phyloP scores from a whole-genome alignment of 1,140 invertebrate genomes.

The Ceratina australensis region DNA sequence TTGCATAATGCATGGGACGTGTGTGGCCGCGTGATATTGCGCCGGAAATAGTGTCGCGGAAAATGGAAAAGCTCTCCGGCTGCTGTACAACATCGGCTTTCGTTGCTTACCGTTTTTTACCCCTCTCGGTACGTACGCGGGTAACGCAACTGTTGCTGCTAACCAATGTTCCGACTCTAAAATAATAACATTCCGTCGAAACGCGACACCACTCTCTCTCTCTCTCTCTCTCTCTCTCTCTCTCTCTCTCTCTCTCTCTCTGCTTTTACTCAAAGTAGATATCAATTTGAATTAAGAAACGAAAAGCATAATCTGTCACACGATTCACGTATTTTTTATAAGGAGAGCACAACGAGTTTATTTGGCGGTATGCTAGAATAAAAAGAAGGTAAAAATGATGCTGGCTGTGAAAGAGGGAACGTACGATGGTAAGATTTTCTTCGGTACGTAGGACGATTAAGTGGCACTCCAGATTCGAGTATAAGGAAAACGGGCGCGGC shows the following conservation, averaged over 20 bases:
- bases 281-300: too few relatives aligned
- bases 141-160: slow-evolving; percentile 16
- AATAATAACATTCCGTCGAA: background rate
- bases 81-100: slow-evolving; percentile 35
- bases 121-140: slow-evolving; percentile 8
- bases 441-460: slow-evolving; percentile 41
- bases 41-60: slow-evolving; percentile 58
- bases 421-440: slow-evolving; percentile 20
- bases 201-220: background rate
- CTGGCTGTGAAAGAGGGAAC: background rate
- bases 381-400: too few relatives aligned
- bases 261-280: too few relatives aligned
- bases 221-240: too few relatives aligned
- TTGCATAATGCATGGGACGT: slow-evolving; percentile 68
- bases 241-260: too few relatives aligned
- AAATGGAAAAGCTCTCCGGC: slow-evolving; percentile 59
- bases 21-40: slow-evolving; percentile 55
- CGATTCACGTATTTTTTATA: too few relatives aligned
- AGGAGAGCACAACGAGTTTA: too few relatives aligned
- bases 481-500: slow-evolving; percentile 18
- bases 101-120: slow-evolving; percentile 42
- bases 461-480: slow-evolving; percentile 38
- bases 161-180: background rate
- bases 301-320: too few relatives aligned
- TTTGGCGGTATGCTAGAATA: too few relatives aligned